phyloP scores from a whole-genome alignment of 53 echinoderm and acorn worm species.

The Paelopatides confundens region DNA sequence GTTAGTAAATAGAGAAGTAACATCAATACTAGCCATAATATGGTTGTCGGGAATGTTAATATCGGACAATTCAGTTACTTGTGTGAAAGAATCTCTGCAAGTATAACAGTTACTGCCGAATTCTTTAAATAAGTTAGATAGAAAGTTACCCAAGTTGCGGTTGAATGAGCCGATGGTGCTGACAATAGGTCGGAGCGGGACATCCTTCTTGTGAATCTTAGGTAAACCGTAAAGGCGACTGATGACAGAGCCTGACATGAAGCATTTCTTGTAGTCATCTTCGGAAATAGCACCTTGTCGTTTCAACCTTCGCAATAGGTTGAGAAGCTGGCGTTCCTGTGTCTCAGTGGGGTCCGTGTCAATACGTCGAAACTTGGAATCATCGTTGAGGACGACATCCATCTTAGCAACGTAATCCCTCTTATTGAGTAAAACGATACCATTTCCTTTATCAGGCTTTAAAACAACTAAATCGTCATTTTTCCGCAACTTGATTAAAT shows the following conservation, averaged over 20 bases:
- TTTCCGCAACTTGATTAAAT: background rate
- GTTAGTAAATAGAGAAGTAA: background rate
- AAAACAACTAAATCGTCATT: background rate
- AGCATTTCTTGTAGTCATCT: background rate
- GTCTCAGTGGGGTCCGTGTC: background rate
- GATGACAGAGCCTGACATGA: too few species aligned
- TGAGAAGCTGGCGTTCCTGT: background rate
- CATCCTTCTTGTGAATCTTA: too few species aligned
- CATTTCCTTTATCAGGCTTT: background rate
- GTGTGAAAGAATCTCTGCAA: constrained; percentile 6
- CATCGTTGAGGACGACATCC: background rate
- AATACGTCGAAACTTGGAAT: background rate
- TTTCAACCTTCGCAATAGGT: background rate
- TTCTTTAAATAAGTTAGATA: too few species aligned
- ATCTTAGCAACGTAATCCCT: background rate
- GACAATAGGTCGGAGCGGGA: too few species aligned
- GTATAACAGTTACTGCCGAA: too few species aligned
- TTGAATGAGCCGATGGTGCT: too few species aligned
- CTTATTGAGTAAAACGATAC: background rate
- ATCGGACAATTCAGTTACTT: background rate
- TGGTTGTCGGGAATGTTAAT: background rate
- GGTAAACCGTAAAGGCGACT: constrained; percentile 6
- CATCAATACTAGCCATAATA: background rate
- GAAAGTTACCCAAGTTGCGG: too few species aligned
- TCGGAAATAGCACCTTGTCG: background rate